phyloP scores from a whole-genome alignment of 2,797 vertebrate genomes.

The Coregonus ussuriensis region DNA sequence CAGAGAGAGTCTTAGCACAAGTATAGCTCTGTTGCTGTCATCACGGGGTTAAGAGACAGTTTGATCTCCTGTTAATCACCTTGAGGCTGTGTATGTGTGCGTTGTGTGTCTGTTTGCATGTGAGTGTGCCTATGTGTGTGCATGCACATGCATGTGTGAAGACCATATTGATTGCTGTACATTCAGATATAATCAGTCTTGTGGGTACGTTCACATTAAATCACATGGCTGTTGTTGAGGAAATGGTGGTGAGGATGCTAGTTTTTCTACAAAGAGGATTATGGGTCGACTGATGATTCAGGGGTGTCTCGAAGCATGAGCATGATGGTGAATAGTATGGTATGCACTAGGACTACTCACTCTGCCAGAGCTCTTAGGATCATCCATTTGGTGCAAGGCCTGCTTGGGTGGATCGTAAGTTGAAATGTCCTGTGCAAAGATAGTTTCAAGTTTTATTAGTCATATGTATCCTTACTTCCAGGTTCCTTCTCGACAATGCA shows the following conservation, averaged over 20 bases:
- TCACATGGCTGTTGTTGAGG: constrained; percentile 28
- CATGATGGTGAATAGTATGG: constrained; percentile 29
- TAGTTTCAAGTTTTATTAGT: no score
- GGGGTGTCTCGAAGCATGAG: constrained; percentile 19
- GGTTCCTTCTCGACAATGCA: no score
- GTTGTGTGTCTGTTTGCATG: background rate
- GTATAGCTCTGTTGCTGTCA: constrained; percentile 48
- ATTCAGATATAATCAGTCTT: constrained; percentile 45
- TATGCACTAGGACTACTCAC: background rate
- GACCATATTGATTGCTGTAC: constrained; percentile 41
- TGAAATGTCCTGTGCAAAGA: no score
- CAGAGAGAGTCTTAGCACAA: constrained; percentile 47
- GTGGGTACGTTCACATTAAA: constrained; percentile 20
- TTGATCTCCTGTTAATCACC: constrained; percentile 36
- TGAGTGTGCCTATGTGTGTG: constrained; percentile 10
- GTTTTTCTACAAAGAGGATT: constrained; percentile 19
- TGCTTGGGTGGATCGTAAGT: no score
- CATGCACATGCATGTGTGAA: background rate
- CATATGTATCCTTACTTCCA: no score
- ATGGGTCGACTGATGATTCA: constrained; percentile 19
- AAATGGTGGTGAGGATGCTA: constrained; percentile 30
- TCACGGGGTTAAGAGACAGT: constrained; percentile 34
- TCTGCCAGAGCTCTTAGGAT: background rate
- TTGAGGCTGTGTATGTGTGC: constrained; percentile 7
- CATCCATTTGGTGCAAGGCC: no score